Conservation (phyloP, 2,888 invertebrate species). For the Apamea sordens region DNA sequence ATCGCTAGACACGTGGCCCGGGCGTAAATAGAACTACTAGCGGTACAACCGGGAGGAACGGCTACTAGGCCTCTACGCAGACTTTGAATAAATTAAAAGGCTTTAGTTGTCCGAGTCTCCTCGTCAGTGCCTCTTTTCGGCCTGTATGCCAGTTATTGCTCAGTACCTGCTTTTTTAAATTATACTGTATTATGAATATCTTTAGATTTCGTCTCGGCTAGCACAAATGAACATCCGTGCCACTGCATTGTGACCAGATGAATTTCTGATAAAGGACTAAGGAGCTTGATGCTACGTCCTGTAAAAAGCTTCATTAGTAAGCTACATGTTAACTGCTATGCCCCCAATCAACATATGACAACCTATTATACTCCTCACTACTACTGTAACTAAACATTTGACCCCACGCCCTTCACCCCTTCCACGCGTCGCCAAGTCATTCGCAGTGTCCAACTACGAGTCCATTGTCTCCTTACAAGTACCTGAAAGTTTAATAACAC, state of each 20-base stretch:
- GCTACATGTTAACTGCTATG: not conserved
- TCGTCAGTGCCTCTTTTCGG: not conserved
- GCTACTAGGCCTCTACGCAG: not conserved
- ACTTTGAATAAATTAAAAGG: constrained; percentile 7
- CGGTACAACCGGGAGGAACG: constrained; percentile 19
- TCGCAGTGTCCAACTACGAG: constrained; percentile 1
- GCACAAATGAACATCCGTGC: not conserved
- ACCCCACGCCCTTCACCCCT: constrained; percentile 2
- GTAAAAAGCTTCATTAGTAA: not conserved
- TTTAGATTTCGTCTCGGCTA: not conserved
- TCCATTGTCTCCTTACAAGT: constrained; percentile 31
- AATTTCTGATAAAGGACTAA: not conserved
- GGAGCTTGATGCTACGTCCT: not conserved
- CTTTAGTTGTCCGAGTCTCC: not conserved
- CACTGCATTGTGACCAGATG: not conserved
- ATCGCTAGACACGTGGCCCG: constrained; percentile 42
- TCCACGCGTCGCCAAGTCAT: constrained; percentile 11
- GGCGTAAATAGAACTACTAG: constrained; percentile 31
- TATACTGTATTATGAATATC: not conserved
- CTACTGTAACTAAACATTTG: not conserved
- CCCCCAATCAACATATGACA: not conserved
- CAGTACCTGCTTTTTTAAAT: not conserved
- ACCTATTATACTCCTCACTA: not conserved
- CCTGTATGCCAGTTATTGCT: not conserved
- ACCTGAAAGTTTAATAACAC: constrained; percentile 20